These are phyloP conservation scores for Aspidiotus rigidus DNA, from an alignment of 2,888 invertebrate species.

Conservation along the genomic window DNA sequence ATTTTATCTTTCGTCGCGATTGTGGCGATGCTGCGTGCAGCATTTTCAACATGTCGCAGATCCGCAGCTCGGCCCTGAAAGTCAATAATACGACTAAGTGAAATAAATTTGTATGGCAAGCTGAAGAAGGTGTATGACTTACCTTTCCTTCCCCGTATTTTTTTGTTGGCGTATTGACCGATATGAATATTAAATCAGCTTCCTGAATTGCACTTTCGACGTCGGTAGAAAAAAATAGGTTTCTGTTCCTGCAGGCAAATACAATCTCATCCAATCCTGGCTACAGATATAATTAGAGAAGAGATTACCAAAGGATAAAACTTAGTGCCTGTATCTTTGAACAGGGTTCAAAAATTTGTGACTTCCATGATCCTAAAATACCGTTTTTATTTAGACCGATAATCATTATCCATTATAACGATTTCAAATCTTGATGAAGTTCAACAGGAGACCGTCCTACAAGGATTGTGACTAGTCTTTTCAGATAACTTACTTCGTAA, in stretches of 20 bases:
- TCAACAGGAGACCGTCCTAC: too few relatives aligned
- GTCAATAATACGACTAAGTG: not conserved
- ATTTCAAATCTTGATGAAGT: too few relatives aligned
- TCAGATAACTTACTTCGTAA: constrained; percentile 57
- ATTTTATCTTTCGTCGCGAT: constrained; percentile 78
- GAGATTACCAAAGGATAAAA: too few relatives aligned
- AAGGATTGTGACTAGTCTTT: too few relatives aligned
- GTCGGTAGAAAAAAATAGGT: constrained; percentile 91
- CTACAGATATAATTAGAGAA: constrained; percentile 50
- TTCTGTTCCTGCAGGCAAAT: constrained; percentile 71
- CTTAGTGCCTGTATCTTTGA: too few relatives aligned
- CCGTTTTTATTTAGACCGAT: too few relatives aligned
- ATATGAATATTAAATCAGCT: constrained; percentile 96
- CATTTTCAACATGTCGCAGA: constrained; percentile 90
- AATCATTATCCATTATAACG: too few relatives aligned
- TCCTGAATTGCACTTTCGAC: constrained; percentile 77
- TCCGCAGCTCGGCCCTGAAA: constrained; percentile 85
- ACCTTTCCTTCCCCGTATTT: constrained; percentile 91
- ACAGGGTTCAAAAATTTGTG: too few relatives aligned
- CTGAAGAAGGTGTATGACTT: constrained; percentile 15
- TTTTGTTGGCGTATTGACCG: constrained; percentile 98
- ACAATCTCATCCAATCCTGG: constrained; percentile 92
- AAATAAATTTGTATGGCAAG: not conserved
- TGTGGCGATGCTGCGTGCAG: constrained; percentile 91
- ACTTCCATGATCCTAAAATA: too few relatives aligned